Evolutionary conservation across 2,797 vertebrate species (phyloP).

Genomic region (Spheniscus humboldti): DNA sequence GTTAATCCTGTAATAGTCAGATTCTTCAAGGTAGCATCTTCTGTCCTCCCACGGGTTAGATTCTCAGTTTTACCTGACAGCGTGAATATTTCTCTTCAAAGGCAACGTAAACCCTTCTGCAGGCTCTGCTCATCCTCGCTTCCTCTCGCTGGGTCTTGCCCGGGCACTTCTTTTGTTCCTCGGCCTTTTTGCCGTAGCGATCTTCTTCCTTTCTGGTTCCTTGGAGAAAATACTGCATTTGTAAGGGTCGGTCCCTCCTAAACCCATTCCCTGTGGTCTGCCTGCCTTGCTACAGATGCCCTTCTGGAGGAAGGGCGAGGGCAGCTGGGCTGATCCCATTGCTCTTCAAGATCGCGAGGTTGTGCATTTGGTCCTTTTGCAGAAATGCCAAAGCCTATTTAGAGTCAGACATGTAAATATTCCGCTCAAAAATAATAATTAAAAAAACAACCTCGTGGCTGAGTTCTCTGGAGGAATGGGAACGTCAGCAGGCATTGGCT

Average conservation of each 20-base stretch:
- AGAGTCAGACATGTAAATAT: background rate
- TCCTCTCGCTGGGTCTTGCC: background rate
- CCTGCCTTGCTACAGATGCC: background rate
- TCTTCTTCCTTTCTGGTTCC: background rate
- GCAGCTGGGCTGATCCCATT: background rate
- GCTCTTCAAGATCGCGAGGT: rapidly evolving
- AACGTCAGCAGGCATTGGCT: background rate
- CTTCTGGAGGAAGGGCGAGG: background rate
- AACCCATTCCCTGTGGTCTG: background rate
- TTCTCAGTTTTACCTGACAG: constrained; percentile 3
- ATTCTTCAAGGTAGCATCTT: constrained; percentile 52
- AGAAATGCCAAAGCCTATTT: background rate
- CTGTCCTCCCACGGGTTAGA: constrained; percentile 36
- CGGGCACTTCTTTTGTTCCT: background rate
- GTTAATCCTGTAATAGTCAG: constrained; percentile 58
- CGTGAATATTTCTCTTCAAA: constrained; percentile 30
- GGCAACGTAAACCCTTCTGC: background rate
- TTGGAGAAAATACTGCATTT: background rate
- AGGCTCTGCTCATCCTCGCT: background rate
- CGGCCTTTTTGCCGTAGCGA: rapidly evolving
- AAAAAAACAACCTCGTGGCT: background rate
- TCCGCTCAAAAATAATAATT: background rate
- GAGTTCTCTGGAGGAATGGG: background rate
- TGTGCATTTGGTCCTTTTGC: background rate
- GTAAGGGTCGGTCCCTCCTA: background rate